Percentiles rank a stretch among this genome's conserved stretches.
Conservation (phyloP, 1,140 invertebrate species). For the Acromyrmex heyeri region DNA sequence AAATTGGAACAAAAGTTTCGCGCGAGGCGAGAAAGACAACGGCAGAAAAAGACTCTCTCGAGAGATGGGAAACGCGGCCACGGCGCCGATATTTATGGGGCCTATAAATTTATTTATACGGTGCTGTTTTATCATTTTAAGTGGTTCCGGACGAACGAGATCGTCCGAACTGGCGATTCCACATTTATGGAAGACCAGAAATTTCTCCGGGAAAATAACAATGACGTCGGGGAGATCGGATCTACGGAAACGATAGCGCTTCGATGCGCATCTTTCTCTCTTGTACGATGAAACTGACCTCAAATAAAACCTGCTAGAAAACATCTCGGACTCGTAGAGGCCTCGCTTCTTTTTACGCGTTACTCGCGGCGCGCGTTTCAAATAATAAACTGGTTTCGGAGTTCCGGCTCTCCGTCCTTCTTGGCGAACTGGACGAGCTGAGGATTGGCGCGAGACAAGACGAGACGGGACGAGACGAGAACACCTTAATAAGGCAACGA, state of each 20-base stretch:
- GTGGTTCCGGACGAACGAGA: neutral
- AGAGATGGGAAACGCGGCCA: slow-evolving; percentile 7
- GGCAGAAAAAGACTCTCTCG: neutral
- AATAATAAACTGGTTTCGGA: slow-evolving; percentile 77
- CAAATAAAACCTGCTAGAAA: slow-evolving; percentile 71
- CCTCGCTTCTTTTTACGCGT: slow-evolving; percentile 63
- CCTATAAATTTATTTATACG: slow-evolving; percentile 28
- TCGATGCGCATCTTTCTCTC: slow-evolving; percentile 17
- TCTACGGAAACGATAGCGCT: slow-evolving; percentile 4
- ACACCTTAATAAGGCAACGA: slow-evolving; percentile 80
- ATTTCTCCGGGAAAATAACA: slow-evolving; percentile 54
- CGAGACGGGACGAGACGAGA: slow-evolving; percentile 10
- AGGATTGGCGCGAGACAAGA: slow-evolving; percentile 29
- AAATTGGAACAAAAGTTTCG: slow-evolving; percentile 10
- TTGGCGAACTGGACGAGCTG: slow-evolving; percentile 13
- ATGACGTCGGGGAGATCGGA: slow-evolving; percentile 41
- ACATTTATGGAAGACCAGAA: slow-evolving; percentile 47
- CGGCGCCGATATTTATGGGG: slow-evolving; percentile 5
- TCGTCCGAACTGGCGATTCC: neutral
- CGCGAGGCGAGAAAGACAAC: neutral
- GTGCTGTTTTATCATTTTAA: slow-evolving; percentile 28
- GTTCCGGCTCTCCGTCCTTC: slow-evolving; percentile 82
- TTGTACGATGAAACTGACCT: slow-evolving; percentile 47
- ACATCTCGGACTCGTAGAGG: slow-evolving; percentile 45
- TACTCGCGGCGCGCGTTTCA: slow-evolving; percentile 58